Evolutionary conservation across 1,140 invertebrate genomes (phyloP), one percentile per base, ranked within the genome.

Genomic region (Ylistrum balloti): DNA sequence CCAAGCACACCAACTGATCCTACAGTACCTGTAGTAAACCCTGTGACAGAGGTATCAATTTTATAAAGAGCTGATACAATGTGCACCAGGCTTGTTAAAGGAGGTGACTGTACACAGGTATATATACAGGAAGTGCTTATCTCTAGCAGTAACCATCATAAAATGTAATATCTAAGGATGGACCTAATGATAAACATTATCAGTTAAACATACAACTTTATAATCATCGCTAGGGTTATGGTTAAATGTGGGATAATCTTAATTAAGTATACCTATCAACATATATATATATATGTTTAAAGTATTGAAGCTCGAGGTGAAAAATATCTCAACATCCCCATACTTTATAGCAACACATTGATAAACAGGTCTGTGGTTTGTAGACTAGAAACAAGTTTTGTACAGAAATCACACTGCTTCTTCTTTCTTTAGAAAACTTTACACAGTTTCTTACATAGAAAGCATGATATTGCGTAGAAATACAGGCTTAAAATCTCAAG

Each of bases 401-500:
- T 45, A 28, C 56, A 74, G 56, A 74, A 74, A 28, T 9, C 56
- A 74, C 17, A 5, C n/a, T 28, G 13, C n/a, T 74, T 74, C 22
- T 74, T 9, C 28, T 28, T 28, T n/a, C 28, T 3, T 74, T 28
- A n/a, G 13, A 74, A 74, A 74, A 74, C 41, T n/a, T 74, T 28
- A 74, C 28, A n/a, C 2, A 17, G 56, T 28, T 74, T 28, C 56
- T n/a, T 74, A 28, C 28, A n/a, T 11, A 74, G 20, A 7, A 56
- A n/a, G 41, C 56, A 22, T 74, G 56, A 74, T n/a, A 28, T n/a
- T 74, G 56, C 56, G 28, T 74, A n/a, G 22, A n/a, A 74, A 74
- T 9, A 74, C 56, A 74, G 56, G 56, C 56, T 74, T 74, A 74
- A 74, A n/a, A 74, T 74, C n/a, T 74, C 56, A 74, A 74, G 20